Evolutionary conservation across 2,888 invertebrate genomes (phyloP).

Genomic region (Tipula vernalis): DNA sequence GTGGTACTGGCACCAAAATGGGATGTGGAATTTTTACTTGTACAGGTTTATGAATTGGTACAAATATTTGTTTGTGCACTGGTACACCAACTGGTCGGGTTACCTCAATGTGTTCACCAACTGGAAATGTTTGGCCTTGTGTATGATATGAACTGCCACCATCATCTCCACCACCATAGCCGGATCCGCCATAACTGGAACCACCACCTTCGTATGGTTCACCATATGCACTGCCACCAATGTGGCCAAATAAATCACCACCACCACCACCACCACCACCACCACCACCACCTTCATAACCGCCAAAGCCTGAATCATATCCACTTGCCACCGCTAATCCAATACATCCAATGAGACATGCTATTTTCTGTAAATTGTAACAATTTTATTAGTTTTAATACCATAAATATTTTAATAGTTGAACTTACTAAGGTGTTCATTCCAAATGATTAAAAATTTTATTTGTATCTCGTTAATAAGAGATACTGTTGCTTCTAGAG

Average conservation of each 20-base stretch:
- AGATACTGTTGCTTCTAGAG: not conserved
- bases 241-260: not conserved
- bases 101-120: slow-evolving; percentile 43
- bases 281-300: not conserved
- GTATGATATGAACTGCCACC: not conserved
- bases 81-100: slow-evolving; percentile 46
- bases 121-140: slow-evolving; percentile 31
- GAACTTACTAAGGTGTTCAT: not conserved
- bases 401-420: not conserved
- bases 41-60: slow-evolving; percentile 52
- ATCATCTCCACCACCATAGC: not conserved
- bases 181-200: not conserved
- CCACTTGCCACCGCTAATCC: not conserved
- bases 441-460: not conserved
- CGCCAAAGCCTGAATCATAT: not conserved
- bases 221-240: not conserved
- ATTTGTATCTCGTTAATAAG: not conserved
- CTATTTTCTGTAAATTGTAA: not conserved
- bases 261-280: not conserved
- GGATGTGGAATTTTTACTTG: slow-evolving; percentile 63
- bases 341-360: not conserved
- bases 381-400: not conserved
- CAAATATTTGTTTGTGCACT: slow-evolving; percentile 57
- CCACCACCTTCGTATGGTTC: not conserved
- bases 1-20: slow-evolving; percentile 57